Conservation (phyloP, 2,113 vertebrate genomes). For the Lagenorhynchus albirostris region DNA sequence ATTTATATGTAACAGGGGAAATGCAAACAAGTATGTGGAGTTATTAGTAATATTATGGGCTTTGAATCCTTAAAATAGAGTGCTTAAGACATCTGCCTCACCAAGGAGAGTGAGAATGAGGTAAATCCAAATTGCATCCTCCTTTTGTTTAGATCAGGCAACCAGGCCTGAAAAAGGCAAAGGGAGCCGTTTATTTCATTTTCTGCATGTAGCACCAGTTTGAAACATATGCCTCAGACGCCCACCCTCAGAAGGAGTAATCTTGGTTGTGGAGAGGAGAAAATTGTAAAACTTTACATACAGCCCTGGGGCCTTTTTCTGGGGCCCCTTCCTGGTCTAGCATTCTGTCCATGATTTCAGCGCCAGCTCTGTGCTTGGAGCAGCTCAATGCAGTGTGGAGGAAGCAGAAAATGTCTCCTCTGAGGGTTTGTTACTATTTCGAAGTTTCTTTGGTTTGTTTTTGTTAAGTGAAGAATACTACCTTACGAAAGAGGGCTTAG, state of each 20-base stretch:
- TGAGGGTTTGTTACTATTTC: background rate
- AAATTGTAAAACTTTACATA: background rate
- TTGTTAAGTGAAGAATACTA: background rate
- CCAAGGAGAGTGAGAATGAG: constrained; percentile 25
- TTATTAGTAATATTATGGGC: constrained; percentile 73
- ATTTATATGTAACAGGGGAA: constrained; percentile 71
- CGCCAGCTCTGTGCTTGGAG: background rate
- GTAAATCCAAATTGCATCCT: background rate
- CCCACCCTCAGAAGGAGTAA: background rate
- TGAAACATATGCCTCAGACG: background rate
- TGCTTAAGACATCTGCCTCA: constrained; percentile 48
- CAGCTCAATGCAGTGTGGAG: background rate
- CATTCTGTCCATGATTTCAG: background rate
- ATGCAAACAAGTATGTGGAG: constrained; percentile 70
- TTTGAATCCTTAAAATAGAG: constrained; percentile 69
- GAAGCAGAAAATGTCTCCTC: background rate
- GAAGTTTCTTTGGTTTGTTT: background rate
- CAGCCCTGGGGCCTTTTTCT: background rate
- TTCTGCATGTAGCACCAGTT: background rate
- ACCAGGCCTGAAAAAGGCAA: background rate
- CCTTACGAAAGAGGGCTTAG: background rate
- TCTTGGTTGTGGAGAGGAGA: background rate
- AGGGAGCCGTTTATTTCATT: background rate
- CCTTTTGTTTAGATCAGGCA: constrained; percentile 35
- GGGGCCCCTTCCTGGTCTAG: background rate